phyloP scores from a whole-genome alignment of 2,888 invertebrate species.

The Mesoligia furuncula region DNA sequence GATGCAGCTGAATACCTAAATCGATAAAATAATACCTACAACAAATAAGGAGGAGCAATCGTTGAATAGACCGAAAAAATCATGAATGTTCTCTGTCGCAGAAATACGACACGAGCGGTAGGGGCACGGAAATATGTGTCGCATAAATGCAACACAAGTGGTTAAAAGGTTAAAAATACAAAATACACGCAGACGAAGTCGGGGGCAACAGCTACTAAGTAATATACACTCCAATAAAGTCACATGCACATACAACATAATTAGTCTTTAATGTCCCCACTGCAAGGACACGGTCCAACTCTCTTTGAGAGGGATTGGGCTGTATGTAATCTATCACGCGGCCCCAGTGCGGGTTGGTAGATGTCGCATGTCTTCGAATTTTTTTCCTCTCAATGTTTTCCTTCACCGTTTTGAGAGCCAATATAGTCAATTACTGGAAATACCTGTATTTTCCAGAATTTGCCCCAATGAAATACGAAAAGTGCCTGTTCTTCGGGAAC shows the following conservation, averaged over 20 bases:
- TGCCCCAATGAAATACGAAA: conserved; percentile 77
- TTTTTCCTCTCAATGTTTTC: not conserved
- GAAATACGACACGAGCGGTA: too few species aligned
- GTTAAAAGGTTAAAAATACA: too few species aligned
- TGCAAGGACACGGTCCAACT: not conserved
- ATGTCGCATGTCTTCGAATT: not conserved
- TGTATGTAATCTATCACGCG: not conserved
- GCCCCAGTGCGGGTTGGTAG: not conserved
- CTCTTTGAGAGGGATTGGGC: not conserved
- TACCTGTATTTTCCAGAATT: conserved; percentile 73
- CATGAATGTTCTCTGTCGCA: too few species aligned
- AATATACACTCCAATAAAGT: not conserved
- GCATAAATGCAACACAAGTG: too few species aligned
- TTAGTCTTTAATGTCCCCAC: not conserved
- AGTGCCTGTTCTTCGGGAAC: conserved; percentile 84
- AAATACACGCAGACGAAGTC: not conserved
- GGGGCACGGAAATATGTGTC: too few species aligned
- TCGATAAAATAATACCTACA: too few species aligned
- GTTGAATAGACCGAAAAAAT: too few species aligned
- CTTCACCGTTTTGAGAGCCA: not conserved
- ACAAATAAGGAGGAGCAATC: too few species aligned
- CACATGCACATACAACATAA: not conserved
- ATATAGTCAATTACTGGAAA: not conserved
- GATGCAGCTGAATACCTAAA: too few species aligned
- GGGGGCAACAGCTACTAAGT: not conserved